A percentile compares a stretch with the other conserved stretches of the same genome.
These are phyloP conservation scores for Perca fluviatilis DNA, from an alignment of 2,113 vertebrate genomes.

Conservation along the genomic window DNA sequence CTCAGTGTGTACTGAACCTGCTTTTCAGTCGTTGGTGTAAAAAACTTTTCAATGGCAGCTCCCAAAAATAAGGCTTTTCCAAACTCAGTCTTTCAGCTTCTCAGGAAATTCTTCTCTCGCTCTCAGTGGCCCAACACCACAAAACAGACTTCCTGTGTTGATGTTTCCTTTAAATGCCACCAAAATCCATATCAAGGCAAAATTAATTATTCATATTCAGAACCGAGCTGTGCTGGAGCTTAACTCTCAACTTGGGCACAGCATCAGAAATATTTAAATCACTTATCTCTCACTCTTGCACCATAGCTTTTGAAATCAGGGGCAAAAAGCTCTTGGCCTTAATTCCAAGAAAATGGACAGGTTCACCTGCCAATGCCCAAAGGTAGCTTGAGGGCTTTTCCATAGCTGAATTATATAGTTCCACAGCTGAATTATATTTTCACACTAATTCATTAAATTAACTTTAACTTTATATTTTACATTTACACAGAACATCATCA, in stretches of 20 bases:
- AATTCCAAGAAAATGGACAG: slow-evolving; percentile 51
- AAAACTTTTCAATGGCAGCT: slow-evolving; percentile 1
- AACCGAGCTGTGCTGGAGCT: slow-evolving; percentile 18
- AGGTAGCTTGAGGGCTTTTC: slow-evolving; percentile 52
- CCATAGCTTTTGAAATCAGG: slow-evolving; percentile 43
- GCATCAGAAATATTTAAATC: slow-evolving; percentile 55
- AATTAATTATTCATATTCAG: slow-evolving; percentile 37
- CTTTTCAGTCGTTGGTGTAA: slow-evolving; percentile 3
- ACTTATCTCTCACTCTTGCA: slow-evolving; percentile 29
- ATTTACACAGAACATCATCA: neutral
- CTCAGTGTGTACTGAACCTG: neutral
- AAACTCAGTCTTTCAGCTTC: slow-evolving; percentile 17
- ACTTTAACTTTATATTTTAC: neutral
- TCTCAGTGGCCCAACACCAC: slow-evolving; percentile 28
- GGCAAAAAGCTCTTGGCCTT: slow-evolving; percentile 39
- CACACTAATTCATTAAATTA: slow-evolving; percentile 29
- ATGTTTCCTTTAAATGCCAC: slow-evolving; percentile 38
- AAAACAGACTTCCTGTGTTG: slow-evolving; percentile 32
- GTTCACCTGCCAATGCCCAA: slow-evolving; percentile 40
- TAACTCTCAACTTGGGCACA: slow-evolving; percentile 35
- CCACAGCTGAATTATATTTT: slow-evolving; percentile 35
- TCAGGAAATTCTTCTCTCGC: slow-evolving; percentile 3
- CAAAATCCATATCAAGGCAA: slow-evolving; percentile 38
- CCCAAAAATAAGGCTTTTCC: slow-evolving; percentile 8
- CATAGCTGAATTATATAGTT: slow-evolving; percentile 24